Evolutionary conservation across 2,888 invertebrate genomes (phyloP).

Genomic region (Leptarthrus brevirostris): DNA sequence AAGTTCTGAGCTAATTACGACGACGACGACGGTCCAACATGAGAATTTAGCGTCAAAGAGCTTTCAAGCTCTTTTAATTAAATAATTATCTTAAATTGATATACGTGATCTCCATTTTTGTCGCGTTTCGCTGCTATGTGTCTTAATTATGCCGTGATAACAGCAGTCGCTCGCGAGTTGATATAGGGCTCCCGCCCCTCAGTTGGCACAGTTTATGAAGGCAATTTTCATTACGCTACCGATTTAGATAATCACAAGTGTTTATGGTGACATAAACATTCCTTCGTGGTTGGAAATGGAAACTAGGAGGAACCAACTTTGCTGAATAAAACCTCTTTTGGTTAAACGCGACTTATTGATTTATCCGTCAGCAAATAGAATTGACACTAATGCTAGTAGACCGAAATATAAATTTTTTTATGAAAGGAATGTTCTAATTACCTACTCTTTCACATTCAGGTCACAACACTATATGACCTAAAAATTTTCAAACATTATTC

Average conservation of each 20-base stretch:
- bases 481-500: too few relatives aligned
- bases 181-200: not conserved
- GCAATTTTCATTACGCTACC: conserved; percentile 25
- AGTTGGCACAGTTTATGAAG: not conserved
- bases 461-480: not conserved
- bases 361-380: too few relatives aligned
- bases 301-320: not conserved
- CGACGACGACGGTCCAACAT: conserved; percentile 14
- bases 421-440: conserved; percentile 15
- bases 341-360: too few relatives aligned
- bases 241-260: conserved; percentile 39
- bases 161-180: not conserved
- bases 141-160: conserved; percentile 35
- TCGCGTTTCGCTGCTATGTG: conserved; percentile 37
- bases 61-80: conserved; percentile 33
- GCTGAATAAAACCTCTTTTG: not conserved
- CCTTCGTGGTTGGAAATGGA: too few relatives aligned
- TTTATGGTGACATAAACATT: conserved; percentile 22
- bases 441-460: not conserved
- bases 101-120: conserved; percentile 47
- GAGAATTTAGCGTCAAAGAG: conserved; percentile 24
- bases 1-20: conserved; percentile 13
- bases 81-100: conserved; percentile 43
- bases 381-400: too few relatives aligned
- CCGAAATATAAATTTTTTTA: too few relatives aligned